Base-by-base conservation (phyloP, 2,888 invertebrate genomes). In the Drosophila anomalata region DNA sequence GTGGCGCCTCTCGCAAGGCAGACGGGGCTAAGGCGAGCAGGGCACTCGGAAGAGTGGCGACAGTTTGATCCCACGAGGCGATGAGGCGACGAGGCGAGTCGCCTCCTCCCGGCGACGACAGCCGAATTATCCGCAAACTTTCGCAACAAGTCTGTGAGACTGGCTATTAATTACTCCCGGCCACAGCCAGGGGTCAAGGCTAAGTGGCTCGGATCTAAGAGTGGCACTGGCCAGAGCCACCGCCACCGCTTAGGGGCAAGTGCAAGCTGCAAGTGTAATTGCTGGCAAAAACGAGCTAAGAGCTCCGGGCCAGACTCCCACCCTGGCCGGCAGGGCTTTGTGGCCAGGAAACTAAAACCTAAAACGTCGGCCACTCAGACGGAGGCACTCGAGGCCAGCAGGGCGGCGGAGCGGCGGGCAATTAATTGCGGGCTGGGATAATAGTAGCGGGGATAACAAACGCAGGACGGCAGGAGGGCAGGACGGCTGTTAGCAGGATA, bases 331-430 rank as follows among this genome's bases (percentile, higher is more conserved):
- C 22, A 6, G 33, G 17, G 17, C 17, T 17, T 17, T 17, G 17
- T 17, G 17, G 17, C 17, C 22, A 6, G 33, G 39, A 39, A 57
- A 36, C 46, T 65, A 52, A 63, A 41, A 17, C 17, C 52, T 65
- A 53, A 65, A 61, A 53, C 66, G 53, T 26, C 47, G 39, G 55
- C 47, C 53, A 65, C 53, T 53, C 63, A 65, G 66, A 65, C 65
- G 46, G 63, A 47, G 52, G 65, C 63, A 47, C 63, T 63, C 52
- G 46, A 63, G 65, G 46, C 51, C 63, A 63, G 46, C 52, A 62
- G 33, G 39, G 14, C 14, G 14, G 17, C 17, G 17, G 17, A 17
- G 17, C 47, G 26, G 36, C 57, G 17, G 52, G 52, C 63, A 63
- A 65, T 63, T 65, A 63, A 22, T 52, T 31, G 17, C 17, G 17